A percentile compares a stretch with the other conserved stretches of the same genome.
These are phyloP conservation scores for Boulengeromyrus knoepffleri DNA, from an alignment of 2,113 vertebrate genomes.

Conservation along the genomic window DNA sequence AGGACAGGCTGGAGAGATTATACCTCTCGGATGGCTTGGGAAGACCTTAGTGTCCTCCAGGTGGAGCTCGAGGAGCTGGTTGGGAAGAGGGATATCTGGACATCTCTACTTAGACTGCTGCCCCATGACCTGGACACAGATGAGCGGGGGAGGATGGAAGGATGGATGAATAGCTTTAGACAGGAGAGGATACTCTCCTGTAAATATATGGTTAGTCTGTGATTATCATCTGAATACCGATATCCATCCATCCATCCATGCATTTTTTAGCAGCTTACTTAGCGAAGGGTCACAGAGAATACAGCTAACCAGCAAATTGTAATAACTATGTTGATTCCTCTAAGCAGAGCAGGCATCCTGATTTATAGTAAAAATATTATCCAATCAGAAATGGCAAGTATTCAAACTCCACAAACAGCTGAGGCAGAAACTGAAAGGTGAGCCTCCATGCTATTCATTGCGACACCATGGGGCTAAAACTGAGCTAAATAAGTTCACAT, in stretches of 20 bases:
- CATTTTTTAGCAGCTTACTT: not conserved
- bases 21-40: not conserved
- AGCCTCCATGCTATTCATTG: not conserved
- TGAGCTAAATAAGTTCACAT: not conserved
- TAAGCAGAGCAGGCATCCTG: no score
- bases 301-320: no score
- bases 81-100: not conserved
- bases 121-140: not conserved
- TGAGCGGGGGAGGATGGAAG: not conserved
- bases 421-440: not conserved
- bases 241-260: not conserved
- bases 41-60: not conserved
- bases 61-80: not conserved
- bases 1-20: not conserved
- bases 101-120: not conserved
- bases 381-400: not conserved
- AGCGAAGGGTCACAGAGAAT: no score
- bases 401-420: not conserved
- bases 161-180: not conserved
- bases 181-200: not conserved
- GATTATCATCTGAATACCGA: not conserved
- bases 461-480: not conserved
- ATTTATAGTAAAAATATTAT: not conserved
- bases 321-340: no score
- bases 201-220: not conserved